These are phyloP conservation scores for Amphilophus citrinellus DNA, from an alignment of 2,113 vertebrate species.

Conservation along the genomic window DNA sequence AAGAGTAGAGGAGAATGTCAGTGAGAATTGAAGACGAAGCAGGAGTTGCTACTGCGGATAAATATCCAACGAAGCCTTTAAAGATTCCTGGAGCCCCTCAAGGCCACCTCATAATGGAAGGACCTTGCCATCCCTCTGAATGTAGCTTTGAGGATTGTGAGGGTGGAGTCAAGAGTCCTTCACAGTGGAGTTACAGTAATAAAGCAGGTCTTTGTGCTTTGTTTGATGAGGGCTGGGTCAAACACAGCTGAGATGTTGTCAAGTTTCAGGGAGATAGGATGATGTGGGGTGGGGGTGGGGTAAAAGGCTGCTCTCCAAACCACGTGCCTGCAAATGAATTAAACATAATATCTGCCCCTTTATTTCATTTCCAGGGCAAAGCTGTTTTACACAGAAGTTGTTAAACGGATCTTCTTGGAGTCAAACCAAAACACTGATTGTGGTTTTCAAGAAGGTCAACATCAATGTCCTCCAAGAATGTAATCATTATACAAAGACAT, in stretches of 20 bases:
- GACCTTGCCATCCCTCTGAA: constrained; percentile 37
- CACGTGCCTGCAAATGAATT: constrained; percentile 27
- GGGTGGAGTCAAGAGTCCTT: constrained; percentile 74
- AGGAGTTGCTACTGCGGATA: constrained; percentile 64
- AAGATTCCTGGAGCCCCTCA: constrained; percentile 54
- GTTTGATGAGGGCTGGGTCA: constrained; percentile 57
- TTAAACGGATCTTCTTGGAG: constrained; percentile 31
- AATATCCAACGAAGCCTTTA: constrained; percentile 51
- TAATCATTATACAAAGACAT: constrained; percentile 55
- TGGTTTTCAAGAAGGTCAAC: constrained; percentile 36
- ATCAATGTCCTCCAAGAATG: constrained; percentile 40
- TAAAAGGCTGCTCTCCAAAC: constrained; percentile 45
- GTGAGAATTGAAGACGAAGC: constrained; percentile 10
- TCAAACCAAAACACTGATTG: constrained; percentile 29
- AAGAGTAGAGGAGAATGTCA: constrained; percentile 55
- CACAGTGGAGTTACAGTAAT: constrained; percentile 81
- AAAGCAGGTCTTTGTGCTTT: constrained; percentile 80
- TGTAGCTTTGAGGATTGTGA: constrained; percentile 51
- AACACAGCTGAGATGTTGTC: constrained; percentile 54
- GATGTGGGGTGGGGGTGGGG: background rate
- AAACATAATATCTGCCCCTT: constrained; percentile 21
- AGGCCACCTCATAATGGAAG: constrained; percentile 48
- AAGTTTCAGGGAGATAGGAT: constrained; percentile 33
- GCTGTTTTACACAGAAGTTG: constrained; percentile 31
- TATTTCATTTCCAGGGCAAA: constrained; percentile 20